A percentile compares a stretch with the other conserved stretches of the same genome.
Evolutionary conservation across 2,888 invertebrate species (phyloP).

Genomic region (Drosophila quinaria): DNA sequence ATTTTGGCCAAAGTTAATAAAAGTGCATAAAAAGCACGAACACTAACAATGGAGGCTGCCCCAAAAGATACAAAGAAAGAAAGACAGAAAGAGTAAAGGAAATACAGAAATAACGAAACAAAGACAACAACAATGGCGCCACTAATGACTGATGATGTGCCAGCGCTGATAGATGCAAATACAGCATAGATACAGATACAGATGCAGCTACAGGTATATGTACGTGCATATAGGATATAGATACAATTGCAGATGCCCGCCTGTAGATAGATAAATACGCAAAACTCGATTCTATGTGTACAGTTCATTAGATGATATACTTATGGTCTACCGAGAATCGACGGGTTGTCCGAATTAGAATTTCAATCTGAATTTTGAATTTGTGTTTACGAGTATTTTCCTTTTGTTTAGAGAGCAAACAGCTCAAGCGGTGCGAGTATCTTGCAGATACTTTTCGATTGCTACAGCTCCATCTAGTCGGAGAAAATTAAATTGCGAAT

Average conservation of each 20-base stretch:
- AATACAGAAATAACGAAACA: slow-evolving; percentile 39
- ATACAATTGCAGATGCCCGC: slow-evolving; percentile 23
- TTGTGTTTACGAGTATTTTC: slow-evolving; percentile 42
- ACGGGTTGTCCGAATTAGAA: slow-evolving; percentile 14
- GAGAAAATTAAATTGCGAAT: slow-evolving; percentile 77
- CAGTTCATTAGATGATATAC: slow-evolving; percentile 34
- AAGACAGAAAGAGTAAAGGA: slow-evolving; percentile 9
- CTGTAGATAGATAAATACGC: slow-evolving; percentile 48
- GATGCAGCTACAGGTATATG: slow-evolving; percentile 17
- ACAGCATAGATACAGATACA: slow-evolving; percentile 37
- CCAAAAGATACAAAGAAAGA: slow-evolving; percentile 24
- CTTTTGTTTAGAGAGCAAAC: slow-evolving; percentile 67
- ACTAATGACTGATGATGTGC: slow-evolving; percentile 83
- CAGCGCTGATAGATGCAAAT: slow-evolving; percentile 78
- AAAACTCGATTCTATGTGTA: slow-evolving; percentile 35
- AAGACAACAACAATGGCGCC: slow-evolving; percentile 73
- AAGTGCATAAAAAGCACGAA: slow-evolving; percentile 72
- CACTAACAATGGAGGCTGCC: slow-evolving; percentile 68
- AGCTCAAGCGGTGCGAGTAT: slow-evolving; percentile 48
- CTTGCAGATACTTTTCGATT: slow-evolving; percentile 35
- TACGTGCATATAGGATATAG: slow-evolving; percentile 8
- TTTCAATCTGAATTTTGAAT: slow-evolving; percentile 6
- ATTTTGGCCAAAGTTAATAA: slow-evolving; percentile 81
- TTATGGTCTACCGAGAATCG: slow-evolving; percentile 32
- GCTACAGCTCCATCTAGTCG: slow-evolving; percentile 18